phyloP scores from a whole-genome alignment of 2,797 vertebrate species.

The Phoebastria nigripes region DNA sequence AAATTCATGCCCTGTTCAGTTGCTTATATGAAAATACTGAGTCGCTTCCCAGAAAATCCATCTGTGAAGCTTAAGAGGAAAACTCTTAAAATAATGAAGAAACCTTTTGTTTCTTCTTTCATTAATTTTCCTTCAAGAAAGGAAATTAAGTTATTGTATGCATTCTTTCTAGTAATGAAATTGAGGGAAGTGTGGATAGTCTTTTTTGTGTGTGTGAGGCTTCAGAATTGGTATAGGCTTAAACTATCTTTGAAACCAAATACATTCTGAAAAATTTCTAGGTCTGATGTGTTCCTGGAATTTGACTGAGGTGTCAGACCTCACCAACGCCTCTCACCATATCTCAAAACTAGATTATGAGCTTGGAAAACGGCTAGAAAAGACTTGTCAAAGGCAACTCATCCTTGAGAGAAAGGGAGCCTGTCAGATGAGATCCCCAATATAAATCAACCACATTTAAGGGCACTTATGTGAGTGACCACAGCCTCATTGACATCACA shows the following conservation, averaged over 20 bases:
- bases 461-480: rapidly evolving
- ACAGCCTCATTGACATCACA: neutral
- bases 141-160: neutral
- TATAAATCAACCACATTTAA: rapidly evolving
- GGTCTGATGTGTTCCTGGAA: neutral
- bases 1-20: neutral
- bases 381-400: neutral
- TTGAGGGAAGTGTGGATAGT: neutral
- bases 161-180: neutral
- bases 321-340: neutral
- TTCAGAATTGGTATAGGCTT: neutral
- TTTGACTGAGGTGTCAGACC: neutral
- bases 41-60: neutral
- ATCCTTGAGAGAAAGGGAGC: neutral
- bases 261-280: neutral
- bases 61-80: neutral
- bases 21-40: neutral
- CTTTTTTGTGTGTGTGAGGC: neutral
- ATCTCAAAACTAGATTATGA: neutral
- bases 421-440: rapidly evolving
- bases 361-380: neutral
- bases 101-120: neutral
- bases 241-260: neutral
- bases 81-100: neutral
- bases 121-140: neutral